Evolutionary conservation across 2,797 vertebrate species (phyloP).

Genomic region (Euphonia xanthogaster): DNA sequence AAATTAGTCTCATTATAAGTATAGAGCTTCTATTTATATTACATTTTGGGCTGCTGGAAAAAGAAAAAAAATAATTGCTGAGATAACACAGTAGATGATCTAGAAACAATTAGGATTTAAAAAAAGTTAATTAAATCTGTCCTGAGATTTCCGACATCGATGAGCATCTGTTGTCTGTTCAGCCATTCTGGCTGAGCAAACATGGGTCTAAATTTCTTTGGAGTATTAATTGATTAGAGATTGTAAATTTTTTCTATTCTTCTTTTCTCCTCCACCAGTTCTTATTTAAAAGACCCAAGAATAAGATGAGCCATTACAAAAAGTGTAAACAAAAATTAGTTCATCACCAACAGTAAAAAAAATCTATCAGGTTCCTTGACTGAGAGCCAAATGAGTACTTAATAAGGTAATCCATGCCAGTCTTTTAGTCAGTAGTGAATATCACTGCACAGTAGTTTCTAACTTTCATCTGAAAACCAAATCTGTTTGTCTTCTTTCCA

Average conservation of each 20-base stretch:
- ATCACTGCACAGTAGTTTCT: not conserved
- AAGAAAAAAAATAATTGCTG: not conserved
- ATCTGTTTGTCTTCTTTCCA: not conserved
- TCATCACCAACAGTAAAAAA: not conserved
- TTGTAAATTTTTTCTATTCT: not conserved
- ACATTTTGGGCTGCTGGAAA: not conserved
- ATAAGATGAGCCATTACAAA: not conserved
- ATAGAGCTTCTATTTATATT: not conserved
- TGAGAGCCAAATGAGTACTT: not conserved
- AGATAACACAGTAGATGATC: not conserved
- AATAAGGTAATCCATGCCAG: not conserved
- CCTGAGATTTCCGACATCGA: not conserved
- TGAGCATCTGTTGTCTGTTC: slow-evolving; percentile 5
- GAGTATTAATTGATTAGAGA: not conserved
- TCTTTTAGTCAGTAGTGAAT: not conserved
- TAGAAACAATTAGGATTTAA: not conserved
- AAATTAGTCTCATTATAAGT: not conserved
- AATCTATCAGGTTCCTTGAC: not conserved
- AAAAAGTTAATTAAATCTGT: slow-evolving; percentile 32
- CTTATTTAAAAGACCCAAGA: not conserved
- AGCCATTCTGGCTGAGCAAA: not conserved
- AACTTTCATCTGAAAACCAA: slow-evolving; percentile 14
- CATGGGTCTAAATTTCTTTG: not conserved
- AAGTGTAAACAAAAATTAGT: not conserved
- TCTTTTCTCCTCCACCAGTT: not conserved